These are phyloP conservation scores for Antheraea yamamai DNA, from an alignment of 2,888 invertebrate species.

Conservation along the genomic window DNA sequence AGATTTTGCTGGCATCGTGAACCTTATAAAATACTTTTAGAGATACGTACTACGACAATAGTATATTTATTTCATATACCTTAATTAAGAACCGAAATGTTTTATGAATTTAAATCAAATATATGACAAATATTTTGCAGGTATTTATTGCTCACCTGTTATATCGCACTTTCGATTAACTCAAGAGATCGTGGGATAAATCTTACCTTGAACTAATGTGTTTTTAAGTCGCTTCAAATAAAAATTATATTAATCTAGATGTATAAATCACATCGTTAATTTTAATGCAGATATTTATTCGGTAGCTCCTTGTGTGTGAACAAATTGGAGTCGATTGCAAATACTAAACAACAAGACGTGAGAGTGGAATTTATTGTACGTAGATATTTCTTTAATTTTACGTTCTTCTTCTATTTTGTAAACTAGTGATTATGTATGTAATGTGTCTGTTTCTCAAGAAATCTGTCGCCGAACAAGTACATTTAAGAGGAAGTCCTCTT, in stretches of 20 bases:
- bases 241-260: neutral
- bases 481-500: too few relatives aligned
- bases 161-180: neutral
- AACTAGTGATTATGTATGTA: too few relatives aligned
- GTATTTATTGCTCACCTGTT: neutral
- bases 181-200: slow-evolving; percentile 12
- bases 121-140: too few relatives aligned
- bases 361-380: neutral
- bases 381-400: too few relatives aligned
- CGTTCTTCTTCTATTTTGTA: too few relatives aligned
- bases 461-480: too few relatives aligned
- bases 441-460: too few relatives aligned
- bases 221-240: slow-evolving; percentile 4
- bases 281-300: neutral
- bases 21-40: slow-evolving; percentile 55
- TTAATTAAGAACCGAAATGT: slow-evolving; percentile 7
- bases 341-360: neutral
- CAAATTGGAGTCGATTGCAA: neutral
- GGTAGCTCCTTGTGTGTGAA: neutral
- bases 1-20: slow-evolving; percentile 69
- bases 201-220: slow-evolving; percentile 8
- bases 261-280: slow-evolving; percentile 11
- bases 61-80: slow-evolving; percentile 8
- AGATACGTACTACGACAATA: slow-evolving; percentile 35
- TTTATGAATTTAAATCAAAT: neutral